Evolutionary conservation across 2,113 vertebrate genomes (phyloP).

Genomic region (Tichodroma muraria): DNA sequence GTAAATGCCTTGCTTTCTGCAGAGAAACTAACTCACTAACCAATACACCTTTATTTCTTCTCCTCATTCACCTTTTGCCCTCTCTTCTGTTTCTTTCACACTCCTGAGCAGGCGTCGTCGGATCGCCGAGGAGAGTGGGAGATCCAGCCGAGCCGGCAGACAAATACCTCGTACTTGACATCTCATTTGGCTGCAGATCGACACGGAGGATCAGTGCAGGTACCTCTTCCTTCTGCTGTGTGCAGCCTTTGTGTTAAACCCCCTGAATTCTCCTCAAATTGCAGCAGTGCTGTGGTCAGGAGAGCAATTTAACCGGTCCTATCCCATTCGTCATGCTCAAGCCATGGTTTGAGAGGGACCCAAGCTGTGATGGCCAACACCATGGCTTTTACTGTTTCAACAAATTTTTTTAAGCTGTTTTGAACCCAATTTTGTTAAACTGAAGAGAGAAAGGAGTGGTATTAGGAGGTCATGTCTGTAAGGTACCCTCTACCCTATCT

Average conservation of each 20-base stretch:
- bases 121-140: constrained; percentile 98
- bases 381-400: not conserved
- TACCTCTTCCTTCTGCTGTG: constrained; percentile 59
- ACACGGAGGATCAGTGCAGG: constrained; percentile 99
- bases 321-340: rapidly evolving
- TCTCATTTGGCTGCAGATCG: constrained; percentile 97
- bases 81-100: constrained; percentile 57
- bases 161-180: constrained; percentile 95
- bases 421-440: not conserved
- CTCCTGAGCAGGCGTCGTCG: constrained; percentile 80
- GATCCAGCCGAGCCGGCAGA: constrained; percentile 91
- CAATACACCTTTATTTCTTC: constrained; percentile 67
- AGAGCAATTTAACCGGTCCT: not conserved
- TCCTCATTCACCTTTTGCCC: constrained; percentile 63
- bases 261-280: not conserved
- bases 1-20: constrained; percentile 41
- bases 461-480: not conserved
- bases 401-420: not conserved
- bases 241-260: not conserved
- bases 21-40: constrained; percentile 57
- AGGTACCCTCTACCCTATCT: not conserved
- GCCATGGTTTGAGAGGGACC: not conserved
- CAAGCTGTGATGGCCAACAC: not conserved
- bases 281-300: not conserved
- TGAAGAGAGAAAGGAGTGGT: not conserved